These are phyloP conservation scores for Hypsopygia costalis DNA, from an alignment of 2,888 invertebrate species.

Conservation along the genomic window DNA sequence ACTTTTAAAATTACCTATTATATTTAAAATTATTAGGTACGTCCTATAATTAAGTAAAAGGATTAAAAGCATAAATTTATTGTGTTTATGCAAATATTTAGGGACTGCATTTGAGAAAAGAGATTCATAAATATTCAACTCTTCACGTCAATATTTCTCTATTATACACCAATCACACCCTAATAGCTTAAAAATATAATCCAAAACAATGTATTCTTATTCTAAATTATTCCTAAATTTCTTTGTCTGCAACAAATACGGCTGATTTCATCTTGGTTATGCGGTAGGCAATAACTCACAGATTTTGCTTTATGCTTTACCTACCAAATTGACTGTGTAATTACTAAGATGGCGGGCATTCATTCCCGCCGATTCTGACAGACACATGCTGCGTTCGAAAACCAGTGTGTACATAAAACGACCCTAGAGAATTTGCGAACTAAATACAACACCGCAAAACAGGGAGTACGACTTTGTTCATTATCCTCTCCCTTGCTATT, in stretches of 20 bases:
- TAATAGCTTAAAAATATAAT: conserved; percentile 55
- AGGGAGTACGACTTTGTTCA: conserved; percentile 58
- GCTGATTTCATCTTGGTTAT: conserved; percentile 68
- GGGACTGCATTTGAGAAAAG: too few relatives aligned
- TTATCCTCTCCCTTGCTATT: conserved; percentile 67
- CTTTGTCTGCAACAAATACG: conserved; percentile 59
- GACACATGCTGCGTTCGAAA: conserved; percentile 68
- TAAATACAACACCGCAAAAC: conserved; percentile 76
- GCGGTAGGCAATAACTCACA: conserved; percentile 65
- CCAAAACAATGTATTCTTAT: conserved; percentile 47
- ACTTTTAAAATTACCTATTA: too few relatives aligned
- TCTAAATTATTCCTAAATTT: conserved; percentile 42
- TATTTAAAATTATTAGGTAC: too few relatives aligned
- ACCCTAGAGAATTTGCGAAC: conserved; percentile 68
- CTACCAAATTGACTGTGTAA: conserved; percentile 77
- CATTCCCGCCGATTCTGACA: conserved; percentile 49
- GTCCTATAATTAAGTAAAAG: too few relatives aligned
- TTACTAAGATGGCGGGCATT: conserved; percentile 65
- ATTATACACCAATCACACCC: conserved; percentile 46
- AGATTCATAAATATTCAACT: too few relatives aligned
- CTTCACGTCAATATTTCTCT: conserved; percentile 17
- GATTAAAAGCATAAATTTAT: too few relatives aligned
- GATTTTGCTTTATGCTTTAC: conserved; percentile 53
- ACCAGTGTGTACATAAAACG: conserved; percentile 72
- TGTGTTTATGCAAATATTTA: too few relatives aligned